phyloP scores from a whole-genome alignment of 2,113 vertebrate species.

The Quiscalus mexicanus region DNA sequence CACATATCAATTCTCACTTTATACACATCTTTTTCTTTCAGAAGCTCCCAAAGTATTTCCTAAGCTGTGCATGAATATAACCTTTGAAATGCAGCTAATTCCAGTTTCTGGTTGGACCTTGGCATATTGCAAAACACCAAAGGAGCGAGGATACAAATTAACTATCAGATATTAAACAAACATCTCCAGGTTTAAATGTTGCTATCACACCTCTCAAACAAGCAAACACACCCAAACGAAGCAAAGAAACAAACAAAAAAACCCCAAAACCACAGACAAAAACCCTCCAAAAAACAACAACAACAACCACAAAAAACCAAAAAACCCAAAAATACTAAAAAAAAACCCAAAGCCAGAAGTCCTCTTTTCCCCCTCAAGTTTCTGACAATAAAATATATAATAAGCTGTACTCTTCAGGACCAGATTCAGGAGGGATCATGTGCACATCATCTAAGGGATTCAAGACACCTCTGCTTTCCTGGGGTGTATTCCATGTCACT shows the following conservation, averaged over 20 bases:
- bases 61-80: background rate
- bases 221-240: background rate
- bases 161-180: background rate
- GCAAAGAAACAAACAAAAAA: background rate
- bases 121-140: background rate
- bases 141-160: background rate
- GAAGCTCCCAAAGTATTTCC: background rate
- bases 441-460: background rate
- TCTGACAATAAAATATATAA: background rate
- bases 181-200: background rate
- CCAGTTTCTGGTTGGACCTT: background rate
- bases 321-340: background rate
- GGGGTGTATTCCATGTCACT: background rate
- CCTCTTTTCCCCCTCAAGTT: background rate
- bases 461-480: background rate
- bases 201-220: background rate
- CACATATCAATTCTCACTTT: constrained; percentile 26
- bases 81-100: constrained; percentile 19
- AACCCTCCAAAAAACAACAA: background rate
- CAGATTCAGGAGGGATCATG: background rate
- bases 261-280: background rate
- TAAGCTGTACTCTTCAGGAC: background rate
- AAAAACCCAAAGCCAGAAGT: background rate
- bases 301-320: background rate
- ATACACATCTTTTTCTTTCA: background rate